These are phyloP conservation scores for Hassar affinis DNA, from an alignment of 2,113 vertebrate species.

Conservation along the genomic window DNA sequence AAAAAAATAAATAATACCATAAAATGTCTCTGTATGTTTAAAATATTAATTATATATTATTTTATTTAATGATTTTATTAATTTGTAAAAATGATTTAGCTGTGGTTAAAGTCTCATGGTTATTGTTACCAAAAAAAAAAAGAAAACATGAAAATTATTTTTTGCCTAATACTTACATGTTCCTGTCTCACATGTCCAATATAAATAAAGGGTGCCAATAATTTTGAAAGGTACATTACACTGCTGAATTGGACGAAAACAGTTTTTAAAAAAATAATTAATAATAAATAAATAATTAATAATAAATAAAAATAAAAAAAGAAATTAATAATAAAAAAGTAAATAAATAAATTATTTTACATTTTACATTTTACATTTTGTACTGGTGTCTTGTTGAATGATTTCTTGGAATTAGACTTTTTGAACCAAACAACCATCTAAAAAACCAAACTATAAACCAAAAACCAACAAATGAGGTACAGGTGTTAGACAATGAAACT, in stretches of 20 bases:
- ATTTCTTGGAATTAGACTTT: no score
- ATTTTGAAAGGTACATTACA: background rate
- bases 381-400: no score
- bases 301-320: no score
- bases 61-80: background rate
- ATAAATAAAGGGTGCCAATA: background rate
- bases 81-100: background rate
- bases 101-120: background rate
- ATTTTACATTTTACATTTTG: no score
- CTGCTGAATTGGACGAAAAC: background rate
- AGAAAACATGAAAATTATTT: background rate
- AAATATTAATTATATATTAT: background rate
- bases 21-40: background rate
- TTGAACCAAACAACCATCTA: no score
- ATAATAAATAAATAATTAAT: no score
- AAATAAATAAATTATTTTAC: no score
- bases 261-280: no score
- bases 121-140: background rate
- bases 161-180: background rate
- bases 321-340: no score
- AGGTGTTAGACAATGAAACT: no score
- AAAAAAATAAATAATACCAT: background rate
- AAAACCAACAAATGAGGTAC: no score
- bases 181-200: background rate
- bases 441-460: background rate